Percentiles rank a stretch among this genome's conserved stretches.
These are phyloP conservation scores for Danaus melanippus DNA, from an alignment of 1,140 invertebrate genomes.

Conservation along the genomic window DNA sequence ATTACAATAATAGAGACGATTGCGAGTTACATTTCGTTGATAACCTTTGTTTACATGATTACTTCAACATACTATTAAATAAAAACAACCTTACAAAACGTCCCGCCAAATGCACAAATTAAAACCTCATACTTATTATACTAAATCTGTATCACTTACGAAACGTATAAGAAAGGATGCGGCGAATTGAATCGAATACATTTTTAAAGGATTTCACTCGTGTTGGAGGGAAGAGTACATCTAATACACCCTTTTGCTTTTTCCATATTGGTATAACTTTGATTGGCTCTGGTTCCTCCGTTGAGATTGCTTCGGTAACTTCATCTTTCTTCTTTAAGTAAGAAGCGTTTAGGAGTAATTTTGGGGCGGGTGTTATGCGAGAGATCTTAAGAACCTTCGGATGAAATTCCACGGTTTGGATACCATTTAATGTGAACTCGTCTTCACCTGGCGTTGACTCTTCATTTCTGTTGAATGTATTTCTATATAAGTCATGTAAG, in stretches of 20 bases:
- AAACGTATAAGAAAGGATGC: slow-evolving; percentile 41
- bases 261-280: slow-evolving; percentile 24
- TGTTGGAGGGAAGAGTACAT: slow-evolving; percentile 36
- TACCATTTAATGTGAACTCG: slow-evolving; percentile 19
- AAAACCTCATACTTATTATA: too few species aligned
- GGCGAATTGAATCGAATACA: slow-evolving; percentile 34
- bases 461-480: slow-evolving; percentile 15
- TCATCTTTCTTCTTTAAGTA: slow-evolving; percentile 11
- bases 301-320: slow-evolving; percentile 4
- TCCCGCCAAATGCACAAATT: too few species aligned
- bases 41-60: too few species aligned
- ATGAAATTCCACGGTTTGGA: slow-evolving; percentile 26
- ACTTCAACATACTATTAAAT: too few species aligned
- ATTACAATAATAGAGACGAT: too few species aligned
- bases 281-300: slow-evolving; percentile 17
- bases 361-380: slow-evolving; percentile 13
- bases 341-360: slow-evolving; percentile 13
- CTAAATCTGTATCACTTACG: slow-evolving; percentile 6
- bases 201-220: slow-evolving; percentile 41
- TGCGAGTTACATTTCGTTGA: too few species aligned
- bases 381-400: slow-evolving; percentile 21
- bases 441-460: slow-evolving; percentile 14
- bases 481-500: slow-evolving; percentile 36
- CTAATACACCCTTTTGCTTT: slow-evolving; percentile 36
- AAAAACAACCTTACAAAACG: too few species aligned